Evolutionary conservation across 2,888 invertebrate species (phyloP).

Genomic region (Epinotia ramella): DNA sequence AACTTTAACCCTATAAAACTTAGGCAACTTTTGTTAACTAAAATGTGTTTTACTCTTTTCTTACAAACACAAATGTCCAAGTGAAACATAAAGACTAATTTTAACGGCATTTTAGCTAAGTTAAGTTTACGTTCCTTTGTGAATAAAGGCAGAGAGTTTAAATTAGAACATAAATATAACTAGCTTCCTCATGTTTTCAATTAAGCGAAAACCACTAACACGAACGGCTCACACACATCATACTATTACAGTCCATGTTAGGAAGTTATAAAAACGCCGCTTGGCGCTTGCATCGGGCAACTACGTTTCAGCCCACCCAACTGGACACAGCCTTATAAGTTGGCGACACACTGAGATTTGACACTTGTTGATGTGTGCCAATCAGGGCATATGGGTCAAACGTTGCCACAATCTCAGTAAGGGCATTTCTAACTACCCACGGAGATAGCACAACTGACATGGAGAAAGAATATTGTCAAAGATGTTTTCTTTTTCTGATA

Average conservation of each 20-base stretch:
- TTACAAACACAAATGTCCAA: no score
- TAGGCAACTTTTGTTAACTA: no score
- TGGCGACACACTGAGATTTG: neutral
- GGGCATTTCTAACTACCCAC: neutral
- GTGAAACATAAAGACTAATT: no score
- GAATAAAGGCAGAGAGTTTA: no score
- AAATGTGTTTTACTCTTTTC: no score
- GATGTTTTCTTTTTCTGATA: no score
- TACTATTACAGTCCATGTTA: constrained; percentile 15
- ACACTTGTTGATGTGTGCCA: constrained; percentile 2
- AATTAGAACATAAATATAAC: no score
- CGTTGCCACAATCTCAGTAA: neutral
- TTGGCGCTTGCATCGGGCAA: neutral
- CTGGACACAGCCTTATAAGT: constrained; percentile 6
- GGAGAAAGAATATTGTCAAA: no score
- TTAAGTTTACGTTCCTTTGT: no score
- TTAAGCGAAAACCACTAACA: constrained; percentile 4
- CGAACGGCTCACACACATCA: neutral
- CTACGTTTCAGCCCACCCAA: constrained; percentile 5
- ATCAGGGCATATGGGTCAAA: neutral
- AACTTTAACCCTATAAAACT: no score
- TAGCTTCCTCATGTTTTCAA: neutral
- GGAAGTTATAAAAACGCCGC: constrained; percentile 15
- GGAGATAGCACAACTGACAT: no score
- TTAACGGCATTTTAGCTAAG: no score